These are phyloP conservation scores for Tenthredo mesomela DNA, from an alignment of 2,888 invertebrate genomes.

Conservation along the genomic window DNA sequence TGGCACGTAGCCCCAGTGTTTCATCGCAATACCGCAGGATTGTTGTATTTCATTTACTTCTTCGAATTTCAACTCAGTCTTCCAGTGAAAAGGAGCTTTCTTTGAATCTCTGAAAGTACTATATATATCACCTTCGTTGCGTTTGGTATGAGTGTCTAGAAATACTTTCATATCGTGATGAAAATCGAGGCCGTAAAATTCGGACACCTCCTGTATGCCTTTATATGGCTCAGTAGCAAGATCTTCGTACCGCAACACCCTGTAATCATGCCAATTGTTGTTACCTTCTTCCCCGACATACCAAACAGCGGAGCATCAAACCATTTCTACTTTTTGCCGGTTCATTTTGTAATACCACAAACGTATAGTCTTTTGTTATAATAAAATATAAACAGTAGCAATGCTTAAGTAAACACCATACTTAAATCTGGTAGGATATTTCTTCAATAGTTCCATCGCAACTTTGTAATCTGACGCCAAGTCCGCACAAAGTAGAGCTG, in stretches of 20 bases:
- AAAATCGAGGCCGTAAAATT: constrained; percentile 88
- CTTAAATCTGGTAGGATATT: constrained; percentile 88
- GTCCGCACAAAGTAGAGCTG: constrained; percentile 88
- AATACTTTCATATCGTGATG: constrained; percentile 86
- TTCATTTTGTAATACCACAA: not conserved
- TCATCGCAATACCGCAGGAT: not conserved
- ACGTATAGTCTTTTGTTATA: not conserved
- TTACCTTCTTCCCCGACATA: not conserved
- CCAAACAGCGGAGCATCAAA: not conserved
- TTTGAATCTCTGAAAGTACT: not conserved
- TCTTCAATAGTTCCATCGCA: constrained; percentile 83
- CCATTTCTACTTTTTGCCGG: not conserved
- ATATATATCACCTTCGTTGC: constrained; percentile 61
- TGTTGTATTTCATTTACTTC: not conserved
- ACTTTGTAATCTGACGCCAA: constrained; percentile 90
- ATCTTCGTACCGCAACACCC: constrained; percentile 92
- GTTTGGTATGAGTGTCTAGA: constrained; percentile 90
- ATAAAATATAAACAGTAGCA: too few relatives aligned
- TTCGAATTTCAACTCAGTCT: not conserved
- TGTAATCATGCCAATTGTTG: constrained; percentile 74
- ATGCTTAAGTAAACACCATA: constrained; percentile 73
- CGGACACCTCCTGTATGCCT: constrained; percentile 85
- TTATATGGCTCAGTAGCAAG: constrained; percentile 87
- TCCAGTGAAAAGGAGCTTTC: not conserved
- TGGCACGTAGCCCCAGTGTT: not conserved